Conservation (phyloP, 2,797 vertebrate species). For the Calcarius lapponicus region DNA sequence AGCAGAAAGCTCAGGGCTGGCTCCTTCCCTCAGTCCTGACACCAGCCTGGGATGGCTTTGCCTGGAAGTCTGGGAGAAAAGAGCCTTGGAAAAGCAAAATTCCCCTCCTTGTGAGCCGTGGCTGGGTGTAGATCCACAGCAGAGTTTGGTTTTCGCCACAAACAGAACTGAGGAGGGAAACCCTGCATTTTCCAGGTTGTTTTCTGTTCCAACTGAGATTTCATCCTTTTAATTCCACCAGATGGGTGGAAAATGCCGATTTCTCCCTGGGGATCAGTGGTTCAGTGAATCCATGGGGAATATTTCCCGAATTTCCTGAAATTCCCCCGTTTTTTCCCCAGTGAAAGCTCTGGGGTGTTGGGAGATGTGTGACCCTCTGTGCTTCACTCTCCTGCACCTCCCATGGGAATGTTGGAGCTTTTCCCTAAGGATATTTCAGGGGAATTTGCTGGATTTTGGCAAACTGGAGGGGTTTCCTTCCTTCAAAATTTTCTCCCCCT, state of each 20-base stretch:
- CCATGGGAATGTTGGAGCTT: background rate
- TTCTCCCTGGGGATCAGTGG: background rate
- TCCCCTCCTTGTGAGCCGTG: background rate
- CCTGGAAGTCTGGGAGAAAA: background rate
- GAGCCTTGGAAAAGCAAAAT: background rate
- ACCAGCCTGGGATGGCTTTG: background rate
- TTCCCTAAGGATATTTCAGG: background rate
- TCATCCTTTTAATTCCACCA: background rate
- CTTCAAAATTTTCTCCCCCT: background rate
- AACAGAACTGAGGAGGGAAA: background rate
- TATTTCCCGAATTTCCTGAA: background rate
- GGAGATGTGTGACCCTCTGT: background rate
- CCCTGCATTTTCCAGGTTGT: background rate
- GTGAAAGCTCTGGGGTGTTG: fast-evolving
- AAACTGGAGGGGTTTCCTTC: background rate
- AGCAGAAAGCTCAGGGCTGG: background rate
- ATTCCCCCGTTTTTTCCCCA: background rate
- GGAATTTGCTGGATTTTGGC: background rate
- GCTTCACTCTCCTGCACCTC: background rate
- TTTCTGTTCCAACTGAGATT: background rate
- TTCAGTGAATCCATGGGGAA: background rate
- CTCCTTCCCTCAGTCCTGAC: background rate
- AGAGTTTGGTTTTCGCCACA: fast-evolving
- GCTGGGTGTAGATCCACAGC: background rate
- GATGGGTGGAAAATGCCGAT: background rate